Base-by-base conservation (phyloP, 2,888 invertebrate genomes). In the Hetaerina titia region DNA sequence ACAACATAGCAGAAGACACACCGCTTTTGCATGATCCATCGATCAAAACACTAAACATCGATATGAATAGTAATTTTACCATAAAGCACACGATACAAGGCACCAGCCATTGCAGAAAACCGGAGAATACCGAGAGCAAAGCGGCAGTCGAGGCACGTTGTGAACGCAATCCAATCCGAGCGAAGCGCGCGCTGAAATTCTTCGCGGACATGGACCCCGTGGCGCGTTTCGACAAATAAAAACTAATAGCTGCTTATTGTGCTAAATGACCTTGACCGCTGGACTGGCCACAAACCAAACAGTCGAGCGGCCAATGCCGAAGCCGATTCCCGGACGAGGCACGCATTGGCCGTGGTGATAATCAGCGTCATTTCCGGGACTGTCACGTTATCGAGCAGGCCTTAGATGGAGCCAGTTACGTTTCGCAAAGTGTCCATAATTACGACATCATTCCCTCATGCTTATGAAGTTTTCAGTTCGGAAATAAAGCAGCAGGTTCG, bases 241-340 rank as follows among this genome's bases (percentile, higher is more conserved):
- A 81, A 31, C 81, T 81, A 81, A 81, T 81, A 81, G 81, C 22
- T 15, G 81, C 31, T 81, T 22, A 31, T 81, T 81, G 81, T 31
- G 81, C 31, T 81, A 81, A 81, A 31, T 81, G 81, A 22, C 81
- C 81, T 81, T 81, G 81, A 81, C 81, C 81, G 81, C 31, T 31
- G 31, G 13, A 81, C 25, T 81, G 81, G 31, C 81, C 81, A 81
- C 81, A 81, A 81, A 81, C 81, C 31, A n/a, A 81, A 81, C n/a
- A 22, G 11, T 31, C 9, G 81, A 31, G 81, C 45, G 45, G 45
- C 45, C 45, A 45, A 45, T 45, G 45, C 45, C 45, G 45, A 45
- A 45, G 45, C 45, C 45, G 45, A 45, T 45, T 45, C 2, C 45
- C 45, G 31, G 81, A 31, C 31, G 81, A 25, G 25, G 81, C 81